Evolutionary conservation across 2,797 vertebrate species (phyloP), one percentile per base, ranked within the genome.

Genomic region (Pygocentrus nattereri): DNA sequence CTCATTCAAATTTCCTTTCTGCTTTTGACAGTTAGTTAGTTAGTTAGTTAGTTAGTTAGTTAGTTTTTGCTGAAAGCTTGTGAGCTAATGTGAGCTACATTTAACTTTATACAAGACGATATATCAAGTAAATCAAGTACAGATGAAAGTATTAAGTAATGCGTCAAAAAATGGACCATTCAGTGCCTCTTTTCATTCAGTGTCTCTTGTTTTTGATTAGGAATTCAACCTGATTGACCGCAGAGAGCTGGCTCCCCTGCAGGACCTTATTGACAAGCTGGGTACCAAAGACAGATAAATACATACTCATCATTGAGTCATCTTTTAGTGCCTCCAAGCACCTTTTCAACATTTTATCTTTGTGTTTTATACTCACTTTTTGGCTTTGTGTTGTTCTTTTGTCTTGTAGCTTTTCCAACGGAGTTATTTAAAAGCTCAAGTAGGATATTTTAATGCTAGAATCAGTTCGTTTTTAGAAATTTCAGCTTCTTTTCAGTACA

Each of bases 221-320:
- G 97, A 98, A 90, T 99, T 98, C 93, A 98, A 96, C 93, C 91
- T 99, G 83, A 99, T 98, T 1, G 97, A 99, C 89, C 92, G 97
- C 52, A 93, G 97, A 87, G 97, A 99, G 89, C 90, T 99, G 82
- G 97, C 97, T 65, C 97, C 97, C 27, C 95, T 99, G 91, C 97
- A 99, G 89, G 97, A 99, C 86, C 94, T 99, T 87, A 99, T 99
- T 4, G 97, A 99, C 93, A 98, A 98, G 92, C 92, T 99, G 84
- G 96, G 97, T 86, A 98, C 97, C 79, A 99, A 99, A 93, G 97
- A 99, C 95, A 96, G 97, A 98, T 98, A 97, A 93, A 49, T n/a
- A 59, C 82, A 71, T 82, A 41, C 78, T 23, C 58, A 6, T 61
- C 19, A 78, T 52, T 41, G 2, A 54, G 73, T 13, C 25, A 68